Evolutionary conservation across 2,888 invertebrate genomes (phyloP), one percentile per base, ranked within the genome.

Genomic region (Macaria notata): DNA sequence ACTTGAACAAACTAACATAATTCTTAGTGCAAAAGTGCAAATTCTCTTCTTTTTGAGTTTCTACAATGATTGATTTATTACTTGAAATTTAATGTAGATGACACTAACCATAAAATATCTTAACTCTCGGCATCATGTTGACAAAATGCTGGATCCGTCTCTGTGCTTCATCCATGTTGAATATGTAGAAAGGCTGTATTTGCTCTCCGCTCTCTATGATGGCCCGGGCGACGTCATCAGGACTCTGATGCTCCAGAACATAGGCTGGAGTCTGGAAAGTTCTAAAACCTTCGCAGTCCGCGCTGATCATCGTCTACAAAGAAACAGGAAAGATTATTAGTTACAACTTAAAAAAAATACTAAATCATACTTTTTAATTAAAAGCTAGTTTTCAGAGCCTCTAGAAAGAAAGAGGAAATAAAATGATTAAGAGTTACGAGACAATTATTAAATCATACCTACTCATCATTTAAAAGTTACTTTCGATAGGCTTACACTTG

Each of bases 51-150:
- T 19, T 19, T 19, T 19, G 2, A 19, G 19, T 19, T 19, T 19
- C 19, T 19, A 19, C 2, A 19, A 19, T 19, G 19, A 19, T 19
- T 19, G 19, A 19, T 19, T 19, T 19, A 19, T 19, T 19, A 19
- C 19, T 19, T 19, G 19, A 19, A 19, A 19, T 19, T n/a, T 19
- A 19, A 19, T 19, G 2, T 19, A 19, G 19, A 19, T 2, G 19
- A 19, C 19, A 45, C 69, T 49, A 65, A 80, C 81, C 80, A 56
- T 78, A 80, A 68, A 76, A 80, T 59, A 80, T 74, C 55, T 73
- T 56, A 4, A 76, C 62, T 46, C 78, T 69, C 3, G 78, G 78
- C 76, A 77, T 74, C 56, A 70, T 64, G 5, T 70, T 54, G 38
- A 55, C 73, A 49, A 76, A 76, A 48, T 75, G 64, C 39, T 72